phyloP scores from a whole-genome alignment of 2,113 vertebrate genomes.

The Myanophis thanlyinensis region DNA sequence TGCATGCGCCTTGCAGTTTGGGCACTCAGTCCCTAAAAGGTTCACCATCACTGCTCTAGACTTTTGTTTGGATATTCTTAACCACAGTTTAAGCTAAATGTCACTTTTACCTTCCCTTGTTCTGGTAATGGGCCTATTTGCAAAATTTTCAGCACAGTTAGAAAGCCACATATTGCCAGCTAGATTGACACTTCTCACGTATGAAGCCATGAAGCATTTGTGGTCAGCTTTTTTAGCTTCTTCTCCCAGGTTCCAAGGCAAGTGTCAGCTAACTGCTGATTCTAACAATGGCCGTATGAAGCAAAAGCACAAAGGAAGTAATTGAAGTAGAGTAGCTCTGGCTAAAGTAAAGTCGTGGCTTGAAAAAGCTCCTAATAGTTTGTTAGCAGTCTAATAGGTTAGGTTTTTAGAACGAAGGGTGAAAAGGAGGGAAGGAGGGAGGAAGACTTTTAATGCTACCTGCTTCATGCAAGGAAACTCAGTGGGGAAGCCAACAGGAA shows the following conservation, averaged over 20 bases:
- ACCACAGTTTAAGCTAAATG: neutral
- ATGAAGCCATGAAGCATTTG: neutral
- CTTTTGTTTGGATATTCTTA: neutral
- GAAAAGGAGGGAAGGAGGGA: neutral
- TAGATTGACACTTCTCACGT: neutral
- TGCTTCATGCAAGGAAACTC: neutral
- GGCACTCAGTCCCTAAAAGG: too few species aligned
- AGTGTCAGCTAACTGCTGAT: neutral
- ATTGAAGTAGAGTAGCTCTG: neutral
- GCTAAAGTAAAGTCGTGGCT: neutral
- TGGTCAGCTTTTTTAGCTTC: neutral
- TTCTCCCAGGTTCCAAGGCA: neutral
- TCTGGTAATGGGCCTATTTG: neutral
- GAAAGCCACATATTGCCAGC: neutral
- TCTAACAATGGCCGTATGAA: neutral
- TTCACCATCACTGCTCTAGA: too few species aligned
- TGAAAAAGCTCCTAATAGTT: neutral
- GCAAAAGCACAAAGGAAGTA: neutral
- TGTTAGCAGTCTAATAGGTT: neutral
- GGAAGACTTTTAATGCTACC: neutral
- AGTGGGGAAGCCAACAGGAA: neutral
- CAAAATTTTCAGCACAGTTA: neutral
- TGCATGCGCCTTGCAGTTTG: too few species aligned
- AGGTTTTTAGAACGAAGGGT: neutral
- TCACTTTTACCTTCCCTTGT: neutral